Percentiles rank a stretch among this genome's conserved stretches.
Evolutionary conservation across 2,888 invertebrate genomes (phyloP).

Genomic region (Odontocolon sp.): DNA sequence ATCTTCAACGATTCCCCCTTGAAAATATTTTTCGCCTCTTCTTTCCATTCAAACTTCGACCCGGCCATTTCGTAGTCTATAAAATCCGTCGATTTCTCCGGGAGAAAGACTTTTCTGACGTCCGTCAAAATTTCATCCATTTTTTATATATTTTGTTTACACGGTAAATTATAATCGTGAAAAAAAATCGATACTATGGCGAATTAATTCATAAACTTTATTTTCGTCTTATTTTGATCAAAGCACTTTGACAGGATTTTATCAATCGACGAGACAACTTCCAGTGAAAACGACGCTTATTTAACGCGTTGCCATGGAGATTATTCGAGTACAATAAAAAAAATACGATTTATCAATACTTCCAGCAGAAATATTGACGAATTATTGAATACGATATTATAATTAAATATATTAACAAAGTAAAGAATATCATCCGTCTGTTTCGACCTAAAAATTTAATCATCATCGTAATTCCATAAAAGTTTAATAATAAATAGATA

Average conservation of each 20-base stretch:
- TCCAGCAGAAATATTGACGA: neutral
- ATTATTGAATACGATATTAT: neutral
- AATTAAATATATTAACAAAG: neutral
- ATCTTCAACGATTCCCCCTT: conserved; percentile 78
- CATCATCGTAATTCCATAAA: neutral
- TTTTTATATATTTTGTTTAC: too few species aligned
- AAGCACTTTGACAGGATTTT: neutral
- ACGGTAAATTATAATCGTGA: neutral
- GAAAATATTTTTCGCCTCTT: conserved; percentile 5
- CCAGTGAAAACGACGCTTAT: conserved; percentile 23
- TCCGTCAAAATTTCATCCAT: too few species aligned
- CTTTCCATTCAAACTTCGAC: conserved; percentile 33
- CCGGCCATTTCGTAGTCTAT: too few species aligned
- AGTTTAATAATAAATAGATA: neutral
- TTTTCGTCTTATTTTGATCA: neutral
- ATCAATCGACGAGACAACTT: neutral
- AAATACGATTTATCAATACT: too few species aligned
- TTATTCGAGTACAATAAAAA: neutral
- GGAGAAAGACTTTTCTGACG: too few species aligned
- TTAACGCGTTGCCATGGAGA: conserved; percentile 41
- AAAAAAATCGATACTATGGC: neutral
- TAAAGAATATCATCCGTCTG: too few species aligned
- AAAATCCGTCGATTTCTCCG: too few species aligned
- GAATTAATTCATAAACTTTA: neutral
- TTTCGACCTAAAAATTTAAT: too few species aligned